Conservation (phyloP, 2,797 vertebrate genomes). For the Sciurus carolinensis region DNA sequence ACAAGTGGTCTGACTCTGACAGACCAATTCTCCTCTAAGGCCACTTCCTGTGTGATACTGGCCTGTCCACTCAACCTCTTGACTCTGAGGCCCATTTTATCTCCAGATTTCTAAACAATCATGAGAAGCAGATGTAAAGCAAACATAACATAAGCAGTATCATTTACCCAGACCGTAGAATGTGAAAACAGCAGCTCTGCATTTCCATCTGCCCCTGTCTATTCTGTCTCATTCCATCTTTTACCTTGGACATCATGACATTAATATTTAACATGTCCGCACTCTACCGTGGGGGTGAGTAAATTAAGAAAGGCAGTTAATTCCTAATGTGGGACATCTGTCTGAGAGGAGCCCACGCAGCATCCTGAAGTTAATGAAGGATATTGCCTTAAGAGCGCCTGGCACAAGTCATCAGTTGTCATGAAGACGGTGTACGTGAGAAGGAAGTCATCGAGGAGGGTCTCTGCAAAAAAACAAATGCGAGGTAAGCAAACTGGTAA, state of each 20-base stretch:
- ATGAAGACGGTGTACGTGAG: slow-evolving; percentile 98
- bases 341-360: not conserved
- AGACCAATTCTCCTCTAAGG: not conserved
- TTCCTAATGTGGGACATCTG: slow-evolving; percentile 75
- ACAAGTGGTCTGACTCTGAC: not conserved
- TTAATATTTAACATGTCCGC: slow-evolving; percentile 68
- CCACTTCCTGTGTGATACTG: not conserved
- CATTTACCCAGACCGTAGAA: not conserved
- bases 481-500: slow-evolving; percentile 24
- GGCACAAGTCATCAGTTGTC: slow-evolving; percentile 97
- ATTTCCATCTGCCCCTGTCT: not conserved
- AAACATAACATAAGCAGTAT: not conserved
- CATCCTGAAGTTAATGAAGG: slow-evolving; percentile 89
- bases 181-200: not conserved
- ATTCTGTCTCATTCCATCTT: slow-evolving; percentile 46
- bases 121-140: not conserved
- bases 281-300: not conserved
- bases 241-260: not conserved
- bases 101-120: not conserved
- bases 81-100: not conserved
- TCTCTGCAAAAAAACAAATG: slow-evolving; percentile 91
- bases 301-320: slow-evolving; percentile 81
- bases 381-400: slow-evolving; percentile 98
- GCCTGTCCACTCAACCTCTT: not conserved
- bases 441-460: slow-evolving; percentile 97